Evolutionary conservation across 2,113 vertebrate genomes (phyloP).

Genomic region (Lepus europaeus): DNA sequence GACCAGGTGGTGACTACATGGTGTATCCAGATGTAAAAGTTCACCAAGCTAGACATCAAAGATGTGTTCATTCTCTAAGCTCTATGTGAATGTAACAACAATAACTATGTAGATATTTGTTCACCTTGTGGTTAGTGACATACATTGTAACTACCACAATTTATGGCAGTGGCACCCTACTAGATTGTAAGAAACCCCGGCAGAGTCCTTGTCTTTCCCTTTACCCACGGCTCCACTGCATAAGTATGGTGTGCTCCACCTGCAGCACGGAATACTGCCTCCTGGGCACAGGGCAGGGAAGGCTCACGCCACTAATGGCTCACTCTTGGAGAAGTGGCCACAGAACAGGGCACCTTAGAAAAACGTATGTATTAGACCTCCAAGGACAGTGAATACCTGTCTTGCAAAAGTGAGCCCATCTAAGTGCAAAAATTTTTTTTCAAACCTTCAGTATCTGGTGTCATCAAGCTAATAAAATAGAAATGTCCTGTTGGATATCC

Average conservation of each 20-base stretch:
- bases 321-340: not conserved
- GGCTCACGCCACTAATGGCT: not conserved
- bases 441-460: not conserved
- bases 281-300: not conserved
- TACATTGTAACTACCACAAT: not conserved
- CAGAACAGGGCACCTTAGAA: not conserved
- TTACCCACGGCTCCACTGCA: not conserved
- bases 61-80: not conserved
- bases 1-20: not conserved
- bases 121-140: not conserved
- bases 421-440: not conserved
- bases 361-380: not conserved
- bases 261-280: not conserved
- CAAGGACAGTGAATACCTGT: not conserved
- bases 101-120: not conserved
- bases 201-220: not conserved
- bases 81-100: not conserved
- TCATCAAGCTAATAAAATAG: constrained; percentile 28
- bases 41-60: not conserved
- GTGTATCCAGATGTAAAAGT: not conserved
- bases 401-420: constrained; percentile 36
- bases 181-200: not conserved
- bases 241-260: not conserved
- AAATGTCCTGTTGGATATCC: not conserved
- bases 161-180: not conserved